Evolutionary conservation across 2,888 invertebrate species (phyloP).

Genomic region (Rhyacophila evoluta): DNA sequence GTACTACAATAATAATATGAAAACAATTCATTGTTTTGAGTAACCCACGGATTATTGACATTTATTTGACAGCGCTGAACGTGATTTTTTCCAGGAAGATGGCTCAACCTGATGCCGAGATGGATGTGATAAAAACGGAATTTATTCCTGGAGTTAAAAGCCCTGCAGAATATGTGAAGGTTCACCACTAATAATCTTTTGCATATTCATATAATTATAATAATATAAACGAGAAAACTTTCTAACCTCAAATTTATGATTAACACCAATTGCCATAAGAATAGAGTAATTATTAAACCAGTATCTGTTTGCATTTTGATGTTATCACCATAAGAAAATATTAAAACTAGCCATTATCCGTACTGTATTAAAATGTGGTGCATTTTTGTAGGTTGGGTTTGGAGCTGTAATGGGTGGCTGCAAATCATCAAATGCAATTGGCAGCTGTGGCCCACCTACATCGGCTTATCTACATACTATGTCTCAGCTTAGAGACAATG

Average conservation of each 20-base stretch:
- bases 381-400: not conserved
- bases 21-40: not conserved
- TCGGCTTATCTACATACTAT: constrained; percentile 27
- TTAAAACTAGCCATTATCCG: too few species aligned
- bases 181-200: not conserved
- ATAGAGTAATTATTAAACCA: too few species aligned
- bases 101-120: not conserved
- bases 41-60: not conserved
- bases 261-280: too few species aligned
- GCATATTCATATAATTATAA: not conserved
- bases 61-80: not conserved
- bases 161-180: constrained; percentile 39
- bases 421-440: constrained; percentile 25
- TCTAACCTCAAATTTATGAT: not conserved
- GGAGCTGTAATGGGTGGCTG: not conserved
- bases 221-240: not conserved
- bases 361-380: too few species aligned
- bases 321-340: too few species aligned
- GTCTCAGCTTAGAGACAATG: constrained; percentile 28
- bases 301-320: too few species aligned
- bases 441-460: constrained; percentile 31
- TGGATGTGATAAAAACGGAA: constrained; percentile 19
- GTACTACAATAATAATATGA: too few species aligned
- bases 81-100: not conserved
- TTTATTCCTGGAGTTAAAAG: constrained; percentile 40